These are phyloP conservation scores for Motacilla alba DNA, from an alignment of 2,113 vertebrate genomes.

Conservation along the genomic window DNA sequence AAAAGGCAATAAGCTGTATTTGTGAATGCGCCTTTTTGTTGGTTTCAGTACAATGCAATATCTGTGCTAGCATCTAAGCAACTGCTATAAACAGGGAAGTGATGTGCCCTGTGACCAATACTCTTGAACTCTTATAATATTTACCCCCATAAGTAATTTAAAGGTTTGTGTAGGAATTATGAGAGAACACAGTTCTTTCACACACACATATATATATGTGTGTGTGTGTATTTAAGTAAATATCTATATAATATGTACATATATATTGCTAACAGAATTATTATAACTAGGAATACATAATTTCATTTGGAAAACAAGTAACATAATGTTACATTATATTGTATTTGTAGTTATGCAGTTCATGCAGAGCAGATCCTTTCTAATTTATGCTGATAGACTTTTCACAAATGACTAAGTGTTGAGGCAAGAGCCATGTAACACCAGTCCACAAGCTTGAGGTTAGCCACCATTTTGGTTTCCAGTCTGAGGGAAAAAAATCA, in stretches of 20 bases:
- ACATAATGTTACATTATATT: background rate
- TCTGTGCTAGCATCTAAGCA: slow-evolving; percentile 41
- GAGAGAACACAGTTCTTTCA: background rate
- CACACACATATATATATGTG: rapidly evolving
- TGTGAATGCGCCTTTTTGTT: slow-evolving; percentile 46
- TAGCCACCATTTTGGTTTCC: background rate
- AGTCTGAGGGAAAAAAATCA: background rate
- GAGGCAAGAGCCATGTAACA: background rate
- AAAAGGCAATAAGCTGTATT: slow-evolving; percentile 38
- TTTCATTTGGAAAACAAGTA: background rate
- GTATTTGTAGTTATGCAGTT: background rate
- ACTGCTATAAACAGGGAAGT: slow-evolving; percentile 3
- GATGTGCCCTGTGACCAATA: background rate
- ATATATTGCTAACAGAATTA: background rate
- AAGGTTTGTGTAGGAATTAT: slow-evolving; percentile 25
- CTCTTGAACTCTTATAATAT: slow-evolving; percentile 14
- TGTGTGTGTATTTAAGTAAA: background rate
- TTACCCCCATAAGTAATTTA: background rate
- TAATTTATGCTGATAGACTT: background rate
- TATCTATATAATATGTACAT: background rate
- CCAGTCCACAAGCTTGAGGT: background rate
- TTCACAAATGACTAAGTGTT: background rate
- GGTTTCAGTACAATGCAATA: slow-evolving; percentile 18
- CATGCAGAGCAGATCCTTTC: background rate
- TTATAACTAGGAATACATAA: background rate